phyloP scores from a whole-genome alignment of 1,140 invertebrate species.

The Bilobella aurantiaca region DNA sequence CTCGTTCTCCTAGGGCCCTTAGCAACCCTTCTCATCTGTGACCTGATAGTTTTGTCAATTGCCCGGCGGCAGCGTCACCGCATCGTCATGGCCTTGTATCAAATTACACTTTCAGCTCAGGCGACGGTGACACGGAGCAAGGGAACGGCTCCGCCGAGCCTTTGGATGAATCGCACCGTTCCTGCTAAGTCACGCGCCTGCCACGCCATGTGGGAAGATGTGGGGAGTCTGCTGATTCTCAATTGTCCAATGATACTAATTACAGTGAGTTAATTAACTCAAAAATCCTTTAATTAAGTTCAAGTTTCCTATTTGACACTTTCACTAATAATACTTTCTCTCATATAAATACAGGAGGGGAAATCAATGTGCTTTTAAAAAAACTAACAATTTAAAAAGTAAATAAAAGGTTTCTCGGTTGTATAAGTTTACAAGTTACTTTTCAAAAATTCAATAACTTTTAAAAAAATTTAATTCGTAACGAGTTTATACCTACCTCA shows the following conservation, averaged over 20 bases:
- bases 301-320: too few relatives aligned
- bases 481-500: too few relatives aligned
- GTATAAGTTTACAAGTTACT: too few relatives aligned
- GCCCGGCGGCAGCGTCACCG: constrained; percentile 68
- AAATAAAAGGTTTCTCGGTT: too few relatives aligned
- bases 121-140: constrained; percentile 38
- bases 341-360: too few relatives aligned
- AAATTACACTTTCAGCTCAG: constrained; percentile 69
- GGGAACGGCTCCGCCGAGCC: constrained; percentile 28
- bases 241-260: constrained; percentile 34
- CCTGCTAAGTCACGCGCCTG: constrained; percentile 32
- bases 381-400: too few relatives aligned
- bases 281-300: neutral
- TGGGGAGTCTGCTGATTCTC: constrained; percentile 26
- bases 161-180: constrained; percentile 31
- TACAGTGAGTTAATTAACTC: constrained; percentile 18
- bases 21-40: constrained; percentile 31
- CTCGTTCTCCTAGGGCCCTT: constrained; percentile 29
- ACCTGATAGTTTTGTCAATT: constrained; percentile 54
- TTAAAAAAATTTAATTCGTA: too few relatives aligned
- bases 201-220: constrained; percentile 30
- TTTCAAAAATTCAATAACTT: too few relatives aligned
- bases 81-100: constrained; percentile 71
- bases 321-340: too few relatives aligned
- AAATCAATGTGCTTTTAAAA: too few relatives aligned